phyloP scores from a whole-genome alignment of 2,797 vertebrate species.

The Malurus splendens region DNA sequence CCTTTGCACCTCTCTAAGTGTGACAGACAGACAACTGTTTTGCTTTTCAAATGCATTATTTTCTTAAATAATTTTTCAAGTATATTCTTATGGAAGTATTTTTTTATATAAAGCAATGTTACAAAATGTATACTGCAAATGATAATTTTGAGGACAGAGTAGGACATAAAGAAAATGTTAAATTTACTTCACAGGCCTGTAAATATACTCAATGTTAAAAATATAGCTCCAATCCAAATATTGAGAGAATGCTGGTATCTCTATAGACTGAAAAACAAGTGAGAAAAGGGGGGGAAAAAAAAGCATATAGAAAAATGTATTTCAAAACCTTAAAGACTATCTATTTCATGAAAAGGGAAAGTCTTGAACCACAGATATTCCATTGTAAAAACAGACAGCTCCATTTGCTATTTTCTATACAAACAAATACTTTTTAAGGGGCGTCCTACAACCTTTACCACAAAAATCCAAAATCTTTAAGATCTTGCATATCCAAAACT shows the following conservation, averaged over 20 bases:
- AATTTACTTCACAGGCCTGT: background rate
- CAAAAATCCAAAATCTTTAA: background rate
- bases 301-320: background rate
- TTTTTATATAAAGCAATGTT: background rate
- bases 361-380: background rate
- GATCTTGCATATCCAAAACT: background rate
- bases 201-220: background rate
- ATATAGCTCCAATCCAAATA: background rate
- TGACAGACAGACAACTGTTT: background rate
- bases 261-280: background rate
- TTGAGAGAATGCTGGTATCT: background rate
- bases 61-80: background rate
- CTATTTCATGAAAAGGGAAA: background rate
- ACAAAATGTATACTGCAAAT: background rate
- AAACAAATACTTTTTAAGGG: background rate
- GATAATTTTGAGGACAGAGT: background rate
- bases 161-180: background rate
- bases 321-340: background rate
- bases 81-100: background rate
- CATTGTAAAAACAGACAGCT: background rate
- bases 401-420: background rate
- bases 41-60: background rate
- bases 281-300: background rate
- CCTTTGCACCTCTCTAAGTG: background rate
- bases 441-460: background rate